A percentile compares a stretch with the other conserved stretches of the same genome.
Evolutionary conservation across 35 echinoderm and acorn worm species (phyloP).

Genomic region (Heliocidaris tuberculata): DNA sequence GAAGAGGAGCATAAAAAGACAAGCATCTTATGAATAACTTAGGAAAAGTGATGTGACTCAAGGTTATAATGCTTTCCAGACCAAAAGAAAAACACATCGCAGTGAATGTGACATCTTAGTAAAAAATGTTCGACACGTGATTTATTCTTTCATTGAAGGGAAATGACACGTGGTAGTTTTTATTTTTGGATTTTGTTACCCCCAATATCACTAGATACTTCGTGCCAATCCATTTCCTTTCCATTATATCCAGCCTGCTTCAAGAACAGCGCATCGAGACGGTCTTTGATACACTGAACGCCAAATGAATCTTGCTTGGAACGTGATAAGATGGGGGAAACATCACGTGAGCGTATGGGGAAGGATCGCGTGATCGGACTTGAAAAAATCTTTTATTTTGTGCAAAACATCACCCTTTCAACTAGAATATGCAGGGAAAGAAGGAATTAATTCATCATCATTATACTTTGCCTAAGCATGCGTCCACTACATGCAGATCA

Average conservation of each 20-base stretch:
- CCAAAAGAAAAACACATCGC: background rate
- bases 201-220: background rate
- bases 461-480: background rate
- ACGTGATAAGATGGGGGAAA: background rate
- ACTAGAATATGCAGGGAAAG: background rate
- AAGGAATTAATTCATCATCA: background rate
- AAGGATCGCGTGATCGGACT: background rate
- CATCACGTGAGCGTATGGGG: background rate
- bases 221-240: slow-evolving; percentile 9
- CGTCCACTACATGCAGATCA: background rate
- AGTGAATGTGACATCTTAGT: background rate
- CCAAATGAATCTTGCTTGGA: background rate
- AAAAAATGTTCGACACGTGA: background rate
- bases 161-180: background rate
- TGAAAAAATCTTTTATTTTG: background rate
- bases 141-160: background rate
- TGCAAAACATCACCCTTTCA: background rate
- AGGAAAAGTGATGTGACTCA: slow-evolving; percentile 6
- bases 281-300: background rate
- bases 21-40: background rate
- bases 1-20: background rate
- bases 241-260: background rate
- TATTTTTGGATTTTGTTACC: background rate
- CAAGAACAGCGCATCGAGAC: background rate
- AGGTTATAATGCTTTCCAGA: background rate